A percentile compares a stretch with the other conserved stretches of the same genome.
Conservation (phyloP, 2,113 vertebrate species). For the Gavia stellata region DNA sequence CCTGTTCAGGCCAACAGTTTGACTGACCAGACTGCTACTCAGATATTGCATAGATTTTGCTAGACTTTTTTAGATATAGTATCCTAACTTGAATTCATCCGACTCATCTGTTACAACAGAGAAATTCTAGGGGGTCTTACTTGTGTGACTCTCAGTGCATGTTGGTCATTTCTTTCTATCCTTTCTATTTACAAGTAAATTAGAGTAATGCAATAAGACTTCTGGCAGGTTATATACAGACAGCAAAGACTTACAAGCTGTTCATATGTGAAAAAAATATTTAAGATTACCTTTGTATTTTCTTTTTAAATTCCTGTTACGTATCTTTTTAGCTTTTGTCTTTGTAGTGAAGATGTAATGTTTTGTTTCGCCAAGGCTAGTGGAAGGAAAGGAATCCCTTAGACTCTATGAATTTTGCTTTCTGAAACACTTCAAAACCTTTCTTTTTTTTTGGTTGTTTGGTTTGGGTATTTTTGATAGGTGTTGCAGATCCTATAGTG, state of each 20-base stretch:
- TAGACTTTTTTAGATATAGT: not conserved
- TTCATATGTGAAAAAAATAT: not conserved
- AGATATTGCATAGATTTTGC: not conserved
- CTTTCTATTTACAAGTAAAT: not conserved
- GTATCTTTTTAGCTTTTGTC: not conserved
- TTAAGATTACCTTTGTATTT: not conserved
- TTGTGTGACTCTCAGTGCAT: not conserved
- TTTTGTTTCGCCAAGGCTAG: not conserved
- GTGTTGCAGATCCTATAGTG: not conserved
- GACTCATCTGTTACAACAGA: not conserved
- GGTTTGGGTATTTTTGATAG: not conserved
- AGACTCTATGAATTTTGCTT: not conserved
- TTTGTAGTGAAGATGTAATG: not conserved
- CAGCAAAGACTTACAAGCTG: not conserved
- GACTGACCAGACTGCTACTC: not conserved
- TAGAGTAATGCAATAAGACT: not conserved
- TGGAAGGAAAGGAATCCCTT: not conserved
- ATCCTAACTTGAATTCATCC: not conserved
- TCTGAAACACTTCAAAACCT: not conserved
- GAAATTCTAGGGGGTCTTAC: not conserved
- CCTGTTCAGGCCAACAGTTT: not conserved
- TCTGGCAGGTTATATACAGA: not conserved
- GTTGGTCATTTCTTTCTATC: not conserved
- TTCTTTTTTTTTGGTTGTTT: not conserved
- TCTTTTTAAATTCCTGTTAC: not conserved